These are phyloP conservation scores for Neotoma lepida DNA, from an alignment of 2,113 vertebrate species.

Conservation along the genomic window DNA sequence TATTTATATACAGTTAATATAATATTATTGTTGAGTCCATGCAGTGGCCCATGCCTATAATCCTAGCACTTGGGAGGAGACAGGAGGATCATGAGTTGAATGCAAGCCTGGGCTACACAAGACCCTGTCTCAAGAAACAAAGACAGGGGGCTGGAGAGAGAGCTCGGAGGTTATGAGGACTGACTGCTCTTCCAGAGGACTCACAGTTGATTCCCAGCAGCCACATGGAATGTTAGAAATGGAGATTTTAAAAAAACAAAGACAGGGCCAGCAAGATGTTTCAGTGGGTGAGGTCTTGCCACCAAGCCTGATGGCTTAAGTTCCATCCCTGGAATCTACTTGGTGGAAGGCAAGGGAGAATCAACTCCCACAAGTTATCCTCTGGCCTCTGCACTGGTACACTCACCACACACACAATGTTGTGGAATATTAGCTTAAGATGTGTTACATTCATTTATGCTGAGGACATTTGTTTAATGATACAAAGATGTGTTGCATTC, in stretches of 20 bases:
- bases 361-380: background rate
- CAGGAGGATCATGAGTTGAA: background rate
- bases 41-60: background rate
- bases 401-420: background rate
- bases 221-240: background rate
- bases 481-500: background rate
- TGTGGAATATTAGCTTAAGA: background rate
- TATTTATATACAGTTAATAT: slow-evolving; percentile 25
- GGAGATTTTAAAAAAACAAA: background rate
- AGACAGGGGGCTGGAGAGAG: background rate
- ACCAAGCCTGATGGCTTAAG: background rate
- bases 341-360: background rate
- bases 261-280: background rate
- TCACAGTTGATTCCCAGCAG: no score
- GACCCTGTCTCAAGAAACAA: background rate
- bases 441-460: background rate
- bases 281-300: background rate
- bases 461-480: background rate
- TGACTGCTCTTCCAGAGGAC: no score
- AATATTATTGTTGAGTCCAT: background rate
- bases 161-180: background rate
- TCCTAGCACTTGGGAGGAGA: background rate
- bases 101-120: background rate
- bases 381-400: background rate
- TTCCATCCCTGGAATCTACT: background rate